A percentile compares a stretch with the other conserved stretches of the same genome.
Conservation (phyloP, 2,113 vertebrate species). For the Misgurnus mizolepis region DNA sequence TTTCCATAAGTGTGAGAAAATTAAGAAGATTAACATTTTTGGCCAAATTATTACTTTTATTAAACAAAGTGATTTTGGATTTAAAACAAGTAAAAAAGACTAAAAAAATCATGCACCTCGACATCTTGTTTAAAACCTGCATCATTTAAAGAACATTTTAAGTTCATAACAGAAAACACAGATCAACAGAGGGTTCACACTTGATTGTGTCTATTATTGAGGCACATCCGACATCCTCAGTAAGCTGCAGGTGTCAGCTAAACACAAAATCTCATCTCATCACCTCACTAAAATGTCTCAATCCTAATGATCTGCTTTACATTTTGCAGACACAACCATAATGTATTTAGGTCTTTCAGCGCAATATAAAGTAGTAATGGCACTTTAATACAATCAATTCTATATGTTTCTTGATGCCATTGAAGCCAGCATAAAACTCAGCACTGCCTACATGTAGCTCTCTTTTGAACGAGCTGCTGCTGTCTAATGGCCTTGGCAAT, state of each 20-base stretch:
- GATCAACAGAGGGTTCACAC: too few species aligned
- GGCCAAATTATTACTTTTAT: too few species aligned
- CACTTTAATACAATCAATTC: constrained; percentile 6
- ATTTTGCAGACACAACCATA: not conserved
- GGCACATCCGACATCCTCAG: constrained; percentile 10
- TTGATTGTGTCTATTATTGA: not conserved
- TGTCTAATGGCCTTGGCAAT: not conserved
- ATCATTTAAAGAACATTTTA: too few species aligned
- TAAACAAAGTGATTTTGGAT: too few species aligned
- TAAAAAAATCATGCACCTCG: too few species aligned
- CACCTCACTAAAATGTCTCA: not conserved
- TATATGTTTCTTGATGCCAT: not conserved
- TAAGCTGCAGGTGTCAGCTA: not conserved
- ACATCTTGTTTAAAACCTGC: too few species aligned
- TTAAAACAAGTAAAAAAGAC: too few species aligned
- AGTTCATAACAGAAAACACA: not conserved
- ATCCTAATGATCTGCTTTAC: not conserved
- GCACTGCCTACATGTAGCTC: not conserved
- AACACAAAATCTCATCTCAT: not conserved
- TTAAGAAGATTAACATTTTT: too few species aligned
- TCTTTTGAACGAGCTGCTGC: not conserved
- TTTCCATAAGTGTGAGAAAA: too few species aligned
- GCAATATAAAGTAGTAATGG: not conserved
- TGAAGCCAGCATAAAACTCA: not conserved
- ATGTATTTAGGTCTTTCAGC: not conserved